These are phyloP conservation scores for Cylloceria caligata DNA, from an alignment of 2,888 invertebrate genomes.

Conservation along the genomic window DNA sequence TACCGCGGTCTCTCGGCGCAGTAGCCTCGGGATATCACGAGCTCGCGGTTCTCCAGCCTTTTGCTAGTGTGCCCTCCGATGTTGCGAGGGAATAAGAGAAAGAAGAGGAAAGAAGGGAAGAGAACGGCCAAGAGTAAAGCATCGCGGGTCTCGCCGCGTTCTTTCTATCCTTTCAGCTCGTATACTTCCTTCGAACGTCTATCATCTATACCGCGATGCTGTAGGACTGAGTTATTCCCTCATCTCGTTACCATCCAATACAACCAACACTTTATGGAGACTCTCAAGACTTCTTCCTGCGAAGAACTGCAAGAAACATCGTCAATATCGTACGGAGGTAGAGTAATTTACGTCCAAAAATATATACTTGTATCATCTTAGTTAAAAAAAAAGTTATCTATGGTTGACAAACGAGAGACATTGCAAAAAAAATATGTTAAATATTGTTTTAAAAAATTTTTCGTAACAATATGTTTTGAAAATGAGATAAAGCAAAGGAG, in stretches of 20 bases:
- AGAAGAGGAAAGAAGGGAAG: constrained; percentile 31
- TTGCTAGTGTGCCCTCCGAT: constrained; percentile 48
- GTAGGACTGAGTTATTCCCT: constrained; percentile 35
- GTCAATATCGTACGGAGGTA: background rate
- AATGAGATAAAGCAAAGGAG: background rate
- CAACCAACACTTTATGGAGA: constrained; percentile 20
- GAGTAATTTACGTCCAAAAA: background rate
- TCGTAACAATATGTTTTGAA: background rate
- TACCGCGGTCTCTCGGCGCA: constrained; percentile 64
- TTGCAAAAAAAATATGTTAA: too few species aligned
- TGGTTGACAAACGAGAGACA: too few species aligned
- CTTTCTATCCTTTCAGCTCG: constrained; percentile 33
- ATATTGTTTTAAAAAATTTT: too few species aligned
- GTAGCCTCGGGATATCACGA: constrained; percentile 84
- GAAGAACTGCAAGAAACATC: constrained; percentile 1
- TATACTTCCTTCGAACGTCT: constrained; percentile 41
- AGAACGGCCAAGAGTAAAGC: constrained; percentile 36
- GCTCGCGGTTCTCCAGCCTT: constrained; percentile 70
- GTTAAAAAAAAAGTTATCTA: background rate
- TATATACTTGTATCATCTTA: background rate
- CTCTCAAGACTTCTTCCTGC: background rate
- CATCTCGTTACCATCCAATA: constrained; percentile 52
- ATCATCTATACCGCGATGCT: constrained; percentile 38
- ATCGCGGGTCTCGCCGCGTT: constrained; percentile 37
- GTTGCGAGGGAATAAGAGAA: constrained; percentile 43